phyloP scores from a whole-genome alignment of 2,888 invertebrate genomes.

The Eulithis testata region DNA sequence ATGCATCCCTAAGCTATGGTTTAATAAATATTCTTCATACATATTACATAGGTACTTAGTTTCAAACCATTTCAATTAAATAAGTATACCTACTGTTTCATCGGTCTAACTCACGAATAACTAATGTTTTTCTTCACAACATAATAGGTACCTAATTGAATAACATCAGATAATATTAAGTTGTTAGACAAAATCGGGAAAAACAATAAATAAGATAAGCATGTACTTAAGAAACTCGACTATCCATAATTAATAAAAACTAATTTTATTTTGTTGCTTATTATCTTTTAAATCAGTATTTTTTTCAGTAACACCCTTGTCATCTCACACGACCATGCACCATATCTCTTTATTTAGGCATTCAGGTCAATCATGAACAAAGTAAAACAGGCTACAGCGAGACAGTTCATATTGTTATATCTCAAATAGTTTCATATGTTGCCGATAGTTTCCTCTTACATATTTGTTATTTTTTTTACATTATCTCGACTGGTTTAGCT shows the following conservation, averaged over 20 bases:
- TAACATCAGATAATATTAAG: slow-evolving; percentile 8
- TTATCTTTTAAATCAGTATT: not conserved
- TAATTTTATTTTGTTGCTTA: not conserved
- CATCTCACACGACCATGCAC: not conserved
- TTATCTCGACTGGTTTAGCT: slow-evolving; percentile 3
- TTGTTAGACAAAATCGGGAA: slow-evolving; percentile 5
- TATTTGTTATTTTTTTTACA: not conserved
- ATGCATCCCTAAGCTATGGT: slow-evolving; percentile 18
- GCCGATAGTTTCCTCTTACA: not conserved
- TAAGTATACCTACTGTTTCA: not conserved
- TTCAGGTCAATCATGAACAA: not conserved
- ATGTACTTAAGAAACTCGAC: slow-evolving; percentile 8
- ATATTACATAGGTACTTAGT: slow-evolving; percentile 14
- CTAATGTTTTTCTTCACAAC: slow-evolving; percentile 14
- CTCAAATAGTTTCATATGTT: too few relatives aligned
- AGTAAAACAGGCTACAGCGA: not conserved
- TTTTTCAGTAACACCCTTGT: not conserved
- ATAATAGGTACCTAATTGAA: not conserved
- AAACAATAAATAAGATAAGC: slow-evolving; percentile 17
- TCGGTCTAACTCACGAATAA: not conserved
- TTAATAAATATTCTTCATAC: slow-evolving; percentile 18
- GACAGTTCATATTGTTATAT: too few relatives aligned
- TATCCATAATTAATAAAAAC: slow-evolving; percentile 1
- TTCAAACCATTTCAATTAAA: slow-evolving; percentile 16
- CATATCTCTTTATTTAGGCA: not conserved